Evolutionary conservation across 2,797 vertebrate species (phyloP).

Genomic region (Phylloscopus collybita): DNA sequence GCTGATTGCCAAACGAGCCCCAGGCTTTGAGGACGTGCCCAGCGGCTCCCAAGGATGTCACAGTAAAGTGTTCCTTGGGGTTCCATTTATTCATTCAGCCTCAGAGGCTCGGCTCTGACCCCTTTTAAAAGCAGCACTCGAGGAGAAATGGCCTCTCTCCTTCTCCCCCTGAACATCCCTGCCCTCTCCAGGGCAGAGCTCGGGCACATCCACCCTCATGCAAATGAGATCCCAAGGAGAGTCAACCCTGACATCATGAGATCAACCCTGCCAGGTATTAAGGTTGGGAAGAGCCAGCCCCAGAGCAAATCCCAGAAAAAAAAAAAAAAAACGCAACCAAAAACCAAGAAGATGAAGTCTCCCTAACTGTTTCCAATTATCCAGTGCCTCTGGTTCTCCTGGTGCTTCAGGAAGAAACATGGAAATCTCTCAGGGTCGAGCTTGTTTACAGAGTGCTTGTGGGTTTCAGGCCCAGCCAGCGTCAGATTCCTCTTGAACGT

Average conservation of each 20-base stretch:
- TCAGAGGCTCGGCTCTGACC: not conserved
- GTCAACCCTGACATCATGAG: not conserved
- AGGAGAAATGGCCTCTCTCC: not conserved
- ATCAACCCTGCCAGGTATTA: constrained; percentile 28
- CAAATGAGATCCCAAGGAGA: constrained; percentile 16
- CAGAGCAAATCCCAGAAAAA: constrained; percentile 37
- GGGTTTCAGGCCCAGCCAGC: constrained; percentile 17
- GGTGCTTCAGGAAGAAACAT: constrained; percentile 13
- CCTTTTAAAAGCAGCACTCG: not conserved
- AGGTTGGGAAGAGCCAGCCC: not conserved
- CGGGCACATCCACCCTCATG: not conserved
- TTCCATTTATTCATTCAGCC: not conserved
- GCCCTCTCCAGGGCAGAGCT: not conserved
- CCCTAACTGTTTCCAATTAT: constrained; percentile 17
- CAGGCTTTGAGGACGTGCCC: not conserved
- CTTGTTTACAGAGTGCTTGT: constrained; percentile 30
- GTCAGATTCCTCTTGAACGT: constrained; percentile 21
- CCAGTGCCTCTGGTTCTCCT: not conserved
- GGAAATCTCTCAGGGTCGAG: not conserved
- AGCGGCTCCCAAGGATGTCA: not conserved
- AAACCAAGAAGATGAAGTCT: constrained; percentile 3
- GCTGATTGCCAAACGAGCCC: not conserved
- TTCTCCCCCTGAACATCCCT: not conserved
- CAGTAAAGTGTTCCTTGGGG: not conserved
- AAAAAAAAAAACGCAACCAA: not conserved